Evolutionary conservation across 1,140 invertebrate genomes (phyloP), one percentile per base, ranked within the genome.

Genomic region (Adelges cooleyi): DNA sequence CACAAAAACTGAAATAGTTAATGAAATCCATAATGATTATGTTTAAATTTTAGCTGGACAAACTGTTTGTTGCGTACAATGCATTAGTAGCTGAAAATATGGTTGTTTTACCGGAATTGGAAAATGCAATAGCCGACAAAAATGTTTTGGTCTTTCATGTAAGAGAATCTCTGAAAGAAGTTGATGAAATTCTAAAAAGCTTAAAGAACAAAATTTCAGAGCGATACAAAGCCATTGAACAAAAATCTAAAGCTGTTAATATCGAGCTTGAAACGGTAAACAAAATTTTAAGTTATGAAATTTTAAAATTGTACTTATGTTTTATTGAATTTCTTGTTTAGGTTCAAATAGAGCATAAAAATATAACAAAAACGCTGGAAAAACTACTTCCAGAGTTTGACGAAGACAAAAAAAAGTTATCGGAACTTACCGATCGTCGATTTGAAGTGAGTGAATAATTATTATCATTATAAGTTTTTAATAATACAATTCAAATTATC

Each of bases 121-220:
- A 66, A 66, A 52, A 52, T 42, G 50, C 50, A 40, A 46, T 44
- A 53, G 51, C 51, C 0, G 65, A 66, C 33, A 53, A 52, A 10
- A 66, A 66, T 52, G 51, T 66, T 2, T 38, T 66, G 6, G 33
- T 23, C 20, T 2, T 42, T 8, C 23, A 53, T 15, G 51, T 53
- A n/a, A 33, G 25, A 33, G 65, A 66, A 23, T 51, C 36, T n/a
- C 11, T 66, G 4, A 53, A 66, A 42, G 65, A 25, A 27, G 25
- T 66, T 18, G 65, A 66, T 53, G 65, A 66, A 66, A 27, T 53
- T 40, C 15, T 66, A 25, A 53, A 66, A 66, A 9, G 22, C 22
- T 52, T 53, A 42, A 66, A 66, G 53, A 53, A 27, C 3, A 53
- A 40, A 29, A 48, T 20, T 15, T 3, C 27, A 20, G 42, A 62